Evolutionary conservation across 2,797 vertebrate genomes (phyloP).

Genomic region (Hoplostethus mediterraneus): DNA sequence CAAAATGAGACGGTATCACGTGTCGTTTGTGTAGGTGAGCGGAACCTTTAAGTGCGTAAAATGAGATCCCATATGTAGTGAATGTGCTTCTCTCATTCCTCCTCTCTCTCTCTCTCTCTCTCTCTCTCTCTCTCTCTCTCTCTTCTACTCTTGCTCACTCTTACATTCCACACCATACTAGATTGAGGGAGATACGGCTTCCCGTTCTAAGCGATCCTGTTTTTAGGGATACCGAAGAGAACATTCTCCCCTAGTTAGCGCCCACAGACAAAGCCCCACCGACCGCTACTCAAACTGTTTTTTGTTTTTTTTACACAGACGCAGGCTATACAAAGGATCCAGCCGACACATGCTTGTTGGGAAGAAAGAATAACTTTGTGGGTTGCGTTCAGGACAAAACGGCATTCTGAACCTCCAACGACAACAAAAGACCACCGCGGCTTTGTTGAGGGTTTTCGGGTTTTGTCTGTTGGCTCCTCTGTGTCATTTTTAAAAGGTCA

Average conservation of each 20-base stretch:
- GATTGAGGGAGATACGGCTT: conserved; percentile 58
- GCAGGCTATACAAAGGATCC: conserved; percentile 29
- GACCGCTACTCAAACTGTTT: conserved; percentile 30
- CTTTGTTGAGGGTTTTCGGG: conserved; percentile 64
- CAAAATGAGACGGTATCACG: conserved; percentile 33
- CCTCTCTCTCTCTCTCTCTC: conserved; percentile 21
- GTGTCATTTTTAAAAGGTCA: conserved; percentile 44
- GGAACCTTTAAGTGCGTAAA: conserved; percentile 31
- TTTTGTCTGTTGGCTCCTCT: conserved; percentile 32
- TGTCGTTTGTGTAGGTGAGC: conserved; percentile 38
- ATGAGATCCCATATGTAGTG: conserved; percentile 6
- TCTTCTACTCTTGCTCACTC: conserved; percentile 38
- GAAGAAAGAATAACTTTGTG: conserved; percentile 59
- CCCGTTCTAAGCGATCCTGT: conserved; percentile 22
- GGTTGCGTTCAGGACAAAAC: conserved; percentile 36
- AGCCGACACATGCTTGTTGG: conserved; percentile 44
- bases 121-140: conserved; percentile 24
- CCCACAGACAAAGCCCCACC: conserved; percentile 29
- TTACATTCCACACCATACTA: conserved; percentile 47
- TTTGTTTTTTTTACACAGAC: conserved; percentile 36
- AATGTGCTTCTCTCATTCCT: conserved; percentile 14
- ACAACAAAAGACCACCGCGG: conserved; percentile 66
- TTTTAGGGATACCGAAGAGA: conserved; percentile 40
- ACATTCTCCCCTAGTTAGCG: conserved; percentile 30
- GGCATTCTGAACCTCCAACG: conserved; percentile 28